Percentiles rank a stretch among this genome's conserved stretches.
Conservation (phyloP, 2,797 vertebrate species). For the Anguilla anguilla region DNA sequence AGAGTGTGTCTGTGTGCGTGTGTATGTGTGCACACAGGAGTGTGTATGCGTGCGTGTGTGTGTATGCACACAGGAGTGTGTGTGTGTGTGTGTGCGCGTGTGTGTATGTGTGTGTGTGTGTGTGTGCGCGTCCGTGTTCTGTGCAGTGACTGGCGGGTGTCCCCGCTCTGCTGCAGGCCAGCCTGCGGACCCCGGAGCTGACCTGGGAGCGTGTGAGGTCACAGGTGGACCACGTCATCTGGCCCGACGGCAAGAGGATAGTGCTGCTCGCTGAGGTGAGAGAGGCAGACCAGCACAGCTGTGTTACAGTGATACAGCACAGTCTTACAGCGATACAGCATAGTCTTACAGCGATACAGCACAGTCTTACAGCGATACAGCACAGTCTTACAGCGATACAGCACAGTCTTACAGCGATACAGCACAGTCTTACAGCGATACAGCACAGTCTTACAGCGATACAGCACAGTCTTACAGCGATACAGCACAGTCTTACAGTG, state of each 20-base stretch:
- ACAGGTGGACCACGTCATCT: constrained; percentile 91
- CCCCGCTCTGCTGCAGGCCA: constrained; percentile 66
- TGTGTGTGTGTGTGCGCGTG: too few relatives aligned
- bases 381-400: too few relatives aligned
- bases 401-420: neutral
- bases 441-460: neutral
- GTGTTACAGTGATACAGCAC: too few relatives aligned
- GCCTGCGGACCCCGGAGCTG: constrained; percentile 84
- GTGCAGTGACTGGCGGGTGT: constrained; percentile 36
- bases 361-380: too few relatives aligned
- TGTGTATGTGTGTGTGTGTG: too few relatives aligned
- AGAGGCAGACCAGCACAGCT: neutral
- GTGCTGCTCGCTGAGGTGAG: constrained; percentile 91
- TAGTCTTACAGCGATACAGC: neutral
- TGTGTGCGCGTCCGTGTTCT: too few relatives aligned
- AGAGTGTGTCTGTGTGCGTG: neutral
- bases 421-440: neutral
- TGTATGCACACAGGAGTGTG: neutral
- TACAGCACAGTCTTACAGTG: too few relatives aligned
- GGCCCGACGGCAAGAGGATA: constrained; percentile 91
- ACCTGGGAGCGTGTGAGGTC: constrained; percentile 88
- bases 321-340: neutral
- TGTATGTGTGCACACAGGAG: neutral
- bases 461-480: too few relatives aligned
- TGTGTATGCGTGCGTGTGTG: neutral